Percentiles rank a stretch among this genome's conserved stretches.
phyloP scores from a whole-genome alignment of 1,140 invertebrate species.

The Trialeurodes vaporariorum region DNA sequence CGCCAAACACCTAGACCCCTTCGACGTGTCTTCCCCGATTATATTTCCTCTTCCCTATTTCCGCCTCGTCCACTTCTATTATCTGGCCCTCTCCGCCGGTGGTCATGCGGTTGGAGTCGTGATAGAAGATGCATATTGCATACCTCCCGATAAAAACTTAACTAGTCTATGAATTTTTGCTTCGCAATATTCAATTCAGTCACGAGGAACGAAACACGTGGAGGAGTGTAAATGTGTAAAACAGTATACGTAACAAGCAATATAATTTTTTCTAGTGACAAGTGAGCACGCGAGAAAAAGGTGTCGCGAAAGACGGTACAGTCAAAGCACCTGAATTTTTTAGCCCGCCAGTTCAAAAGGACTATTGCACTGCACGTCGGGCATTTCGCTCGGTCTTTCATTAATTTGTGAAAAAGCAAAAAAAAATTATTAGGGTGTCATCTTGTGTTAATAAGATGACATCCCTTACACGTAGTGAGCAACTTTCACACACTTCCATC shows the following conservation, averaged over 20 bases:
- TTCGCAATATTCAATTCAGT: conserved; percentile 7
- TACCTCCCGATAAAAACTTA: conserved; percentile 4
- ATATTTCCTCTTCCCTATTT: conserved; percentile 28
- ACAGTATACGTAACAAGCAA: background rate
- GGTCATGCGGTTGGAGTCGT: background rate
- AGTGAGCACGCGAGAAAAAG: background rate
- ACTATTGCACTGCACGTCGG: background rate
- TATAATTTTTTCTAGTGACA: background rate
- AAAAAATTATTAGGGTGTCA: background rate
- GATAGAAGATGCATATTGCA: conserved; percentile 4
- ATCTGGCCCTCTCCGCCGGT: conserved; percentile 18
- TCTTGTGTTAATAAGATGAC: background rate
- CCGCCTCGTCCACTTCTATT: conserved; percentile 28
- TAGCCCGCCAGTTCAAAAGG: background rate
- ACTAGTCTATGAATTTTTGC: conserved; percentile 9
- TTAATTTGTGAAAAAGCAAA: background rate
- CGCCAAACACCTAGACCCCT: too few relatives aligned
- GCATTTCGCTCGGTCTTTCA: background rate
- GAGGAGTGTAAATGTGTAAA: background rate
- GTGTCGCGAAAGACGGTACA: background rate
- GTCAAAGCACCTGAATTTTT: background rate
- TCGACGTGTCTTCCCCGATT: conserved; percentile 25
- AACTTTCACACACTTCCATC: background rate
- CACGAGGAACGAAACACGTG: background rate
- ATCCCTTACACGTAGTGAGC: background rate